A percentile compares a stretch with the other conserved stretches of the same genome.
Conservation (phyloP, 2,888 invertebrate genomes). For the Drosophila buzzatii region DNA sequence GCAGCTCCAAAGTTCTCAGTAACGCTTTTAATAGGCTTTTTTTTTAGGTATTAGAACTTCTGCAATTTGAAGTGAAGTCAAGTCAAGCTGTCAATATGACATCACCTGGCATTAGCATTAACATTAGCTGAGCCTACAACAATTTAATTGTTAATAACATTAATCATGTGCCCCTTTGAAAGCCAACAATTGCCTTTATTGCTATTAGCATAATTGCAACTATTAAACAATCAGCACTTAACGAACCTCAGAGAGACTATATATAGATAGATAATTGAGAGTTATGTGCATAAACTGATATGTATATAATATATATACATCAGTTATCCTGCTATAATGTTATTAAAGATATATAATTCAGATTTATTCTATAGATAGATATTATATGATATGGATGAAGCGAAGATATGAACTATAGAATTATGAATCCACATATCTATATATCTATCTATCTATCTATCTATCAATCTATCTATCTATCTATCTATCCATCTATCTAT, state of each 20-base stretch:
- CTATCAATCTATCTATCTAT: too few species aligned
- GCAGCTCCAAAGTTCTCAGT: slow-evolving; percentile 31
- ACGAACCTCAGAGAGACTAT: background rate
- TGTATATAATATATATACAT: background rate
- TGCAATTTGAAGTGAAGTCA: slow-evolving; percentile 24
- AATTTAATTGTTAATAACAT: slow-evolving; percentile 55
- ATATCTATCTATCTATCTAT: too few species aligned
- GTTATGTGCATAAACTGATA: too few species aligned
- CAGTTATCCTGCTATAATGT: too few species aligned
- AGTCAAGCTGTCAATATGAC: slow-evolving; percentile 42
- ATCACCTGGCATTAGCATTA: slow-evolving; percentile 44
- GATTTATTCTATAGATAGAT: too few species aligned
- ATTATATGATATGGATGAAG: too few species aligned
- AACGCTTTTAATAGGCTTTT: slow-evolving; percentile 59
- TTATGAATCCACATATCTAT: too few species aligned
- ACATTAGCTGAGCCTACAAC: slow-evolving; percentile 55
- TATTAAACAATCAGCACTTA: slow-evolving; percentile 26
- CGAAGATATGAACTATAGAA: too few species aligned
- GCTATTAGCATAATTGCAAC: slow-evolving; percentile 54
- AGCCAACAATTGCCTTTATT: slow-evolving; percentile 19
- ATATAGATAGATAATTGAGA: background rate
- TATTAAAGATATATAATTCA: too few species aligned
- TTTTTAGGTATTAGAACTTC: slow-evolving; percentile 41
- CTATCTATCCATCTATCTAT: too few species aligned
- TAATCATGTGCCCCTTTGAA: slow-evolving; percentile 53